Evolutionary conservation across 2,113 vertebrate species (phyloP), one percentile per base, ranked within the genome.

Genomic region (Dicerorhinus sumatrensis): DNA sequence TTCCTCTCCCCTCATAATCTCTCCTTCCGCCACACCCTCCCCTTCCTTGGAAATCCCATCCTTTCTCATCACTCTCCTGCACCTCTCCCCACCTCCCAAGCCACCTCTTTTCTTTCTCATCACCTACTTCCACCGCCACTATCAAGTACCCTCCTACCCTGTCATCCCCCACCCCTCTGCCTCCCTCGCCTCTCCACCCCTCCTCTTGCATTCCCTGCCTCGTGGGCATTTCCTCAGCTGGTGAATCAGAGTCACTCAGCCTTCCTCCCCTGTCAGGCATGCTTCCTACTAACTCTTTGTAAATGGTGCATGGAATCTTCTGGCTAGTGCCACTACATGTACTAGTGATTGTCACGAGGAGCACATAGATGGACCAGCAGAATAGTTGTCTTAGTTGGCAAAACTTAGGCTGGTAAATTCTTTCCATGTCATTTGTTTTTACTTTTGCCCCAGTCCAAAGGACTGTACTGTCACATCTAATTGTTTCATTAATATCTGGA

Each of bases 261-360:
- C 99, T 98, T 88, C 99, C 99, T 75, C 99, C 99, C 94, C 99
- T 98, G 94, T 99, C 99, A 31, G 99, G 99, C 33, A 99, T 99
- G 96, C 98, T 98, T 20, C 99, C 99, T 99, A 99, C 99, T 83
- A 99, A 97, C 85, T 99, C 99, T 98, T 99, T 99, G 98, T 99
- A 99, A 94, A 99, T 98, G 0, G 99, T 98, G 56, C 99, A 99
- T 8, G 81, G 67, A 0, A 99, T 99, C 31, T 99, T 99, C 94
- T 99, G 98, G 80, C 97, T 98, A 8, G 99, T 98, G 29, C 99
- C 99, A 60, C 99, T 99, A 93, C 98, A 99, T 25, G 99, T 99
- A 97, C 99, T 99, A 85, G 99, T 97, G 39, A 89, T 99, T 99
- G 46, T 99, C 98, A 31, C 99, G 98, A 96, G 99, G 99, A 23